phyloP scores from a whole-genome alignment of 2,797 vertebrate genomes.

The Luscinia megarhynchos region DNA sequence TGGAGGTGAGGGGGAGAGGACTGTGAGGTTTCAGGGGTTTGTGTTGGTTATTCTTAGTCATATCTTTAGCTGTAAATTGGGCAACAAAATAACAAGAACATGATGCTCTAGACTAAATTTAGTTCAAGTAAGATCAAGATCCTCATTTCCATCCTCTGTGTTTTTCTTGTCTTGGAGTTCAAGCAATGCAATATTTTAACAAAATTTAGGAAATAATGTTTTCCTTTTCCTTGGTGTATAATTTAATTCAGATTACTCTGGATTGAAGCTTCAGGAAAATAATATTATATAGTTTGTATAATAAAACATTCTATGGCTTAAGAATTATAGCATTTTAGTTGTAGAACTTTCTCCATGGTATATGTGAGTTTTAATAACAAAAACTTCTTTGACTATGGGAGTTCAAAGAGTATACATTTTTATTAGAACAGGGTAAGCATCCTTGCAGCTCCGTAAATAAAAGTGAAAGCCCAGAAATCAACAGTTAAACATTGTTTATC shows the following conservation, averaged over 20 bases:
- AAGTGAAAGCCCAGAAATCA: neutral
- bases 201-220: neutral
- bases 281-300: neutral
- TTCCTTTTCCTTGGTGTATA: neutral
- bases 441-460: neutral
- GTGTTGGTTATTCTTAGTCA: neutral
- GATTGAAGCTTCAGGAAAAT: neutral
- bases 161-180: neutral
- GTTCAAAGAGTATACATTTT: neutral
- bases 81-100: neutral
- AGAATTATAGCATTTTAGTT: neutral
- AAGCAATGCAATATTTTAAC: neutral
- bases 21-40: neutral
- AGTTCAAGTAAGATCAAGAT: neutral
- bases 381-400: neutral
- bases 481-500: neutral
- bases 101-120: neutral
- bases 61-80: neutral
- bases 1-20: fast-evolving
- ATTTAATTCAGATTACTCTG: neutral
- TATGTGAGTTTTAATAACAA: neutral
- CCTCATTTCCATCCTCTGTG: neutral
- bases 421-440: neutral
- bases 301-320: neutral
- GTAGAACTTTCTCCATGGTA: neutral